Evolutionary conservation across 2,888 invertebrate genomes (phyloP), one percentile per base, ranked within the genome.

Genomic region (Pristionchus mayeri): DNA sequence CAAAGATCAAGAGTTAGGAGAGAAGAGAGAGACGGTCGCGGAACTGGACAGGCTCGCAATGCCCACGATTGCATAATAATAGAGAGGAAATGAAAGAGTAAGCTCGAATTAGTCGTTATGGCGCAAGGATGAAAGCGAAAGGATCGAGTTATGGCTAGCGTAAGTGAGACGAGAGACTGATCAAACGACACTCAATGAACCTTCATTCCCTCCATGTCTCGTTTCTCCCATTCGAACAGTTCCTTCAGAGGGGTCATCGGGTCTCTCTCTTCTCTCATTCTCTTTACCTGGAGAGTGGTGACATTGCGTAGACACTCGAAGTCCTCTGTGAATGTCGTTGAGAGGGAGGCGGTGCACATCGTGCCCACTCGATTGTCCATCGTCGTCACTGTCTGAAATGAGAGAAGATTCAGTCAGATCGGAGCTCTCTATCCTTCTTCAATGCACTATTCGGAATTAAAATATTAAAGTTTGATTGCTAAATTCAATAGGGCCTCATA

Each of bases 131-230:
- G 21, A 67, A 67, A 67, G 67, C 37, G 40, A 40, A 37, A 30
- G 34, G 21, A 67, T 21, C 3, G 44, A n/a, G n/a, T n/a, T n/a
- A n/a, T n/a, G n/a, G n/a, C n/a, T n/a, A 52, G 21, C 9, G 27
- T n/a, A 79, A 34, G 11, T 4, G 21, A 79, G 79, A 16, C 1
- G 34, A 34, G 13, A 54, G n/a, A 79, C 30, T 18, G 63, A 60
- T 13, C 11, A 30, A 27, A 60, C 30, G 24, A 60, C 60, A 60
- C 30, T 60, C 60, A 30, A 0, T 34, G 4, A 79, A 81, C 81
- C 81, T 81, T 81, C 48, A 40, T 81, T 7, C 81, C 81, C 16
- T 81, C 60, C 81, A 81, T 81, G 27, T 81, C 81, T 60, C 81
- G 60, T 16, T 40, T 81, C 48, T 81, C 81, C 81, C 81, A 81